These are phyloP conservation scores for Eremophila alpestris DNA, from an alignment of 2,797 vertebrate species.

Conservation along the genomic window DNA sequence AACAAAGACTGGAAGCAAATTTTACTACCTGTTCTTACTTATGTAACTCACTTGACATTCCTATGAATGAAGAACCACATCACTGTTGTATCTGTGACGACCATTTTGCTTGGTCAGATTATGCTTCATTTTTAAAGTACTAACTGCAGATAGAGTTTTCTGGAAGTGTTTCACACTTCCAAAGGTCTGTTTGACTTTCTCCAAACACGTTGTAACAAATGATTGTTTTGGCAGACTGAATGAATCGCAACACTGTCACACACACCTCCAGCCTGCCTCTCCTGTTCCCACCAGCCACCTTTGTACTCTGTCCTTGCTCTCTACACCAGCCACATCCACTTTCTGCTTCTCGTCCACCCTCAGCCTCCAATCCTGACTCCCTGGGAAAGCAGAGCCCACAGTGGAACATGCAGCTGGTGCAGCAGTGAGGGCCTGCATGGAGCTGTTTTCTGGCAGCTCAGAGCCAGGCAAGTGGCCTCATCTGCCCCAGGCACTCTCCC, in stretches of 20 bases:
- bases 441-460: not conserved
- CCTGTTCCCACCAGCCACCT: not conserved
- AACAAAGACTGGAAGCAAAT: not conserved
- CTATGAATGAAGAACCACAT: not conserved
- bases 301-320: not conserved
- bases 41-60: not conserved
- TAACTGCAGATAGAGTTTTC: slow-evolving; percentile 55
- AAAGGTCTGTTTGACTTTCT: not conserved
- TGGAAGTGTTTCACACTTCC: not conserved
- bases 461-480: not conserved
- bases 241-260: not conserved
- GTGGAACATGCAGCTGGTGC: not conserved
- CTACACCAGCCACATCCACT: not conserved
- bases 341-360: not conserved
- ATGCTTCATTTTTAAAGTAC: not conserved
- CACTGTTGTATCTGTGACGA: not conserved
- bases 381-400: not conserved
- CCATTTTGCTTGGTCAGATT: not conserved
- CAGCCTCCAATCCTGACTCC: not conserved
- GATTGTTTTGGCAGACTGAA: not conserved
- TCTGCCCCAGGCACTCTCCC: not conserved
- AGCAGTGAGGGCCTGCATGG: not conserved
- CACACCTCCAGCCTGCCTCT: not conserved
- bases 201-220: not conserved
- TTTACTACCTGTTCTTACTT: not conserved